Evolutionary conservation across 2,797 vertebrate genomes (phyloP), one percentile per base, ranked within the genome.

Genomic region (Myotis daubentonii): DNA sequence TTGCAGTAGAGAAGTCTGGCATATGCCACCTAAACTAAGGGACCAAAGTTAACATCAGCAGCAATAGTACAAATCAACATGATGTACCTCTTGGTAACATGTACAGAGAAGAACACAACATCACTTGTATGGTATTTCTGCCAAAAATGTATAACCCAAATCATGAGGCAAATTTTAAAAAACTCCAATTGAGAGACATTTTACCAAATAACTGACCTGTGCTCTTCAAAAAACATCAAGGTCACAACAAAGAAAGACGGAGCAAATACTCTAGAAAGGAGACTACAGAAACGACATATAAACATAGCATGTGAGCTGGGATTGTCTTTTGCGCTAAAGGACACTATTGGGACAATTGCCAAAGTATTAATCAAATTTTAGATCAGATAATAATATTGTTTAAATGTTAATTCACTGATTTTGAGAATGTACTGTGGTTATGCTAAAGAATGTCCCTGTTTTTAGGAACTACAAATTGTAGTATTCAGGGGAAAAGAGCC

Each of bases 391-490:
- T 68, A 95, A 36, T 36, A 78, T 28, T 76, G 9, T 36, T 87
- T 91, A 87, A 89, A 51, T 80, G 60, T 86, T 74, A 94, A 51
- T 44, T 55, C 71, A 44, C n/a, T 89, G 25, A 65, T 79, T 94
- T 87, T 91, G 41, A 89, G 20, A 72, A 62, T 7, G 1, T 33
- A 66, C 13, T 71, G 5, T 76, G 28, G 23, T 92, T 81, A 78
- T 36, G 1, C 23, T 93, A 91, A 91, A 60, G 8, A 75, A 88
- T 8, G 51, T 78, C n/a, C 33, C 76, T 78, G 49, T 19, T 95
- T 95, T 95, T 44, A 85, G 33, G 72, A 93, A 75, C n/a, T 41
- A 93, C 28, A 90, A 6, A 94, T 36, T 65, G n/a, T 84, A 81
- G 68, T 84, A 88, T 44, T 47, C 41, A 25, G 4, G 5, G 12